Conservation (phyloP, 2,888 invertebrate genomes). For the Cantharis rustica region DNA sequence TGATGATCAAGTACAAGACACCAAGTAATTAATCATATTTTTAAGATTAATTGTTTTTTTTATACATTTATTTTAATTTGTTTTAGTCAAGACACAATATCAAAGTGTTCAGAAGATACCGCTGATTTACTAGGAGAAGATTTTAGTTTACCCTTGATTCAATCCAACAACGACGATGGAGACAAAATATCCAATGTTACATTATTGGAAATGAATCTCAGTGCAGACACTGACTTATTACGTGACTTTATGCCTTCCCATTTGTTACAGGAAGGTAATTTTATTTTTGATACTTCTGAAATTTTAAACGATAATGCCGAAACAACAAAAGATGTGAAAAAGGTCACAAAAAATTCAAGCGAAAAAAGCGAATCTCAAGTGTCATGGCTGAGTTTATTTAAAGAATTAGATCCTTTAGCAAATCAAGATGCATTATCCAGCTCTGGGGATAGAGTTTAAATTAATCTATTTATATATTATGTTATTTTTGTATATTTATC, state of each 20-base stretch:
- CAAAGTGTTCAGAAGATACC: slow-evolving; percentile 28
- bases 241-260: slow-evolving; percentile 53
- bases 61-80: slow-evolving; percentile 4
- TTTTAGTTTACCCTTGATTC: slow-evolving; percentile 38
- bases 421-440: slow-evolving; percentile 68
- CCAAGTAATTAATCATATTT: slow-evolving; percentile 19
- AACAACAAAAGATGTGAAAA: slow-evolving; percentile 34
- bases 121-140: slow-evolving; percentile 51
- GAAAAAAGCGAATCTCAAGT: slow-evolving; percentile 48
- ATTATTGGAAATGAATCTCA: slow-evolving; percentile 48
- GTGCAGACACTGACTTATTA: slow-evolving; percentile 43
- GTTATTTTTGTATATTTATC: neutral
- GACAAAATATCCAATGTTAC: slow-evolving; percentile 40
- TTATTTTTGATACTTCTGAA: slow-evolving; percentile 42
- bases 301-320: slow-evolving; percentile 29
- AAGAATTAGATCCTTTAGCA: slow-evolving; percentile 89
- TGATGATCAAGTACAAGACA: slow-evolving; percentile 18
- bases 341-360: slow-evolving; percentile 32
- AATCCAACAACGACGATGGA: slow-evolving; percentile 22
- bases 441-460: neutral
- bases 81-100: slow-evolving; percentile 15
- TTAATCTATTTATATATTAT: neutral
- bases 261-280: slow-evolving; percentile 50
- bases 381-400: slow-evolving; percentile 87
- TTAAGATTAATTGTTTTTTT: neutral